Conservation (phyloP, 2,888 invertebrate species). For the Drosophila putrida region DNA sequence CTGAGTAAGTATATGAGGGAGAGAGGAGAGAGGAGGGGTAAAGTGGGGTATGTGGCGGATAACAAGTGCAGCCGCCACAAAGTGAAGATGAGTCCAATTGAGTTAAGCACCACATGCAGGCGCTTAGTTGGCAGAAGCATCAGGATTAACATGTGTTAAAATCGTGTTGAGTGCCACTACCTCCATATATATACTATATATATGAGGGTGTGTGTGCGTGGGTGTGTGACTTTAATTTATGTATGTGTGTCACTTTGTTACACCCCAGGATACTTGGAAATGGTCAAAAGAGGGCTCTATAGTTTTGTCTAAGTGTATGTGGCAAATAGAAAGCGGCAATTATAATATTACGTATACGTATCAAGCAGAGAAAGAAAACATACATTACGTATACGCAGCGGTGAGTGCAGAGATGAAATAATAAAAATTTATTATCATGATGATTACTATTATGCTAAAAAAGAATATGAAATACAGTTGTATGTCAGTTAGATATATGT, state of each 20-base stretch:
- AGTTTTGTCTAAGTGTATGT: not conserved
- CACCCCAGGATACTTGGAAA: not conserved
- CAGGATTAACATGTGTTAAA: conserved; percentile 78
- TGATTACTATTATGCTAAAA: too few species aligned
- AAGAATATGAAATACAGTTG: too few species aligned
- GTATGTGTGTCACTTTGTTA: conserved; percentile 73
- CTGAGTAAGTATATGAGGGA: conserved; percentile 90
- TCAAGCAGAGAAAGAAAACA: too few species aligned
- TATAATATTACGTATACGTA: too few species aligned
- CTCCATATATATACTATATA: not conserved
- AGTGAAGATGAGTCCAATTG: conserved; percentile 70
- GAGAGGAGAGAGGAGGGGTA: too few species aligned
- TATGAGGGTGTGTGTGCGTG: conserved; percentile 23
- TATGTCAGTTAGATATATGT: too few species aligned
- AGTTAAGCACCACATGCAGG: conserved; percentile 67
- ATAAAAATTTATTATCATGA: too few species aligned
- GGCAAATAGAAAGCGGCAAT: not conserved
- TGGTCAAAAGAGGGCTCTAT: not conserved
- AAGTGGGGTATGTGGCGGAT: not conserved
- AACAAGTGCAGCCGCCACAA: conserved; percentile 50
- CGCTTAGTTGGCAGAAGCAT: conserved; percentile 37
- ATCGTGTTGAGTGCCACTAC: conserved; percentile 71
- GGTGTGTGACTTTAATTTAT: conserved; percentile 69
- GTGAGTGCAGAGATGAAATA: too few species aligned
- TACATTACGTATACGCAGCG: too few species aligned